Conservation (phyloP, 1,140 invertebrate species). For the Polypedilum pembai region DNA sequence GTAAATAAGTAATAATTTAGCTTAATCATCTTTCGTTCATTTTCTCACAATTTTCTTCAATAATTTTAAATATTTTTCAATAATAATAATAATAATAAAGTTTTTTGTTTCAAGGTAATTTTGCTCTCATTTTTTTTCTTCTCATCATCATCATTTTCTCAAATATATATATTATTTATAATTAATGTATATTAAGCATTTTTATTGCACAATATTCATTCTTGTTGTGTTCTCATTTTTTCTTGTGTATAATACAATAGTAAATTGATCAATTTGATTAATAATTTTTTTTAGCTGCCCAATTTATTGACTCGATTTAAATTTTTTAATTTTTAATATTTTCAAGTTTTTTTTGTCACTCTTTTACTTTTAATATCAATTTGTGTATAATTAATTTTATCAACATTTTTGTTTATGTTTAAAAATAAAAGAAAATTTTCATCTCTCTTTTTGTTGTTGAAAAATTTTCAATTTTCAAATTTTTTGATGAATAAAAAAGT, state of each 20-base stretch:
- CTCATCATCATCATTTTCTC: no score
- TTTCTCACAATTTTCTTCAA: background rate
- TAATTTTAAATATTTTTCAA: background rate
- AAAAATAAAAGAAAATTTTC: background rate
- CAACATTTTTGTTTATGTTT: background rate
- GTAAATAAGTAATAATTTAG: no score
- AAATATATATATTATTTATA: background rate
- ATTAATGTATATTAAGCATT: background rate
- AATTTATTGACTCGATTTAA: constrained; percentile 7
- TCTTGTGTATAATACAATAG: background rate
- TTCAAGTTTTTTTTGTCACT: background rate
- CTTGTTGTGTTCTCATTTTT: background rate
- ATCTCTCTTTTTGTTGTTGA: background rate
- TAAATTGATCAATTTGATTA: background rate
- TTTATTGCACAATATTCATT: background rate
- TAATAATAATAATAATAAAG: background rate
- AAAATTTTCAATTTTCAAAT: background rate
- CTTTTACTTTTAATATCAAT: background rate
- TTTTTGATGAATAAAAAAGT: background rate
- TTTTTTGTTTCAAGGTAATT: constrained; percentile 10
- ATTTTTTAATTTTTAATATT: no score
- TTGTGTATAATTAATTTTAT: background rate
- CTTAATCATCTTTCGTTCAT: no score
- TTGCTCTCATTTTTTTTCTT: constrained; percentile 1
- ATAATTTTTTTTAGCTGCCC: background rate